These are phyloP conservation scores for Deroplatys truncata DNA, from an alignment of 2,888 invertebrate genomes.

Conservation along the genomic window DNA sequence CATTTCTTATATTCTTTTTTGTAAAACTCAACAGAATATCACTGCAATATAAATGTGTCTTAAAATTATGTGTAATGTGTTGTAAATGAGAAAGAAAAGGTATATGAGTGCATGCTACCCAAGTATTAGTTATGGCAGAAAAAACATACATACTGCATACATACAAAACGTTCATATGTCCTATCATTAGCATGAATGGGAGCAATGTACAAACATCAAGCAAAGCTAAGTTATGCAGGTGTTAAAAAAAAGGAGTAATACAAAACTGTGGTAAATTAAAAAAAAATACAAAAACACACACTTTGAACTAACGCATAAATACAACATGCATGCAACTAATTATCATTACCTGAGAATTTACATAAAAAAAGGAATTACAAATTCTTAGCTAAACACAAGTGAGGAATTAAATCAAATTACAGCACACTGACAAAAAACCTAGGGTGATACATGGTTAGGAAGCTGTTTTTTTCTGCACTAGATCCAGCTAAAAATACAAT, in stretches of 20 bases:
- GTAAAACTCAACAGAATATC: neutral
- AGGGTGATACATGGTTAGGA: neutral
- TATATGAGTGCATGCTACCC: neutral
- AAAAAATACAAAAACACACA: neutral
- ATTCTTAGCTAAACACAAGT: neutral
- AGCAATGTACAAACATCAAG: neutral
- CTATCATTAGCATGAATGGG: neutral
- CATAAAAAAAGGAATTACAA: neutral
- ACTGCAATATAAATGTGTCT: neutral
- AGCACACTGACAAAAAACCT: neutral
- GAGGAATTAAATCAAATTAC: neutral
- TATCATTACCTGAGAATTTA: slow-evolving; percentile 4
- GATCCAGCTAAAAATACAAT: neutral
- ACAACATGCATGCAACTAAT: neutral
- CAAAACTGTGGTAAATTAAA: neutral
- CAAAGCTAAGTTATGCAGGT: neutral
- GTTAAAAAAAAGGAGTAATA: neutral
- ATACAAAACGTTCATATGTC: neutral
- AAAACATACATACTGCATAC: neutral
- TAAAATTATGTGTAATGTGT: neutral
- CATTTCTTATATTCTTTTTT: neutral
- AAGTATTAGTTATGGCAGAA: neutral
- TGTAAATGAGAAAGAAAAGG: neutral
- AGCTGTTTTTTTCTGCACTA: neutral
- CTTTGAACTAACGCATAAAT: neutral